Conservation (phyloP, 2,113 vertebrate genomes). For the Turnix velox region DNA sequence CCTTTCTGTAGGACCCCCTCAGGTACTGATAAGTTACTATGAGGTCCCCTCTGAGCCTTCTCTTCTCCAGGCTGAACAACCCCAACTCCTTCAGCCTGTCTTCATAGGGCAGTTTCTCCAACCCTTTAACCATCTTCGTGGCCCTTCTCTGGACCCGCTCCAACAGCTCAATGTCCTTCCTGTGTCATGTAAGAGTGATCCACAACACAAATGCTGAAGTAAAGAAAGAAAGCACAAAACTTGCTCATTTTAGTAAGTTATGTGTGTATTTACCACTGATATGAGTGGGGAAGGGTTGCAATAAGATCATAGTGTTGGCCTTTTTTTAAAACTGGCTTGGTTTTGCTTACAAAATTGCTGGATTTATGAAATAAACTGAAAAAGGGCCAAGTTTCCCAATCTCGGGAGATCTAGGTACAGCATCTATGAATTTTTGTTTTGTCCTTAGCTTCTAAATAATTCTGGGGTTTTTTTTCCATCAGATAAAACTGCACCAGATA, state of each 20-base stretch:
- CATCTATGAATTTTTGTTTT: not conserved
- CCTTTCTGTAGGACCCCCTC: too few relatives aligned
- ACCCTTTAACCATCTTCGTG: too few relatives aligned
- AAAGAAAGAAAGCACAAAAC: not conserved
- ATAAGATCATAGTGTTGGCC: not conserved
- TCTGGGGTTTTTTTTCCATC: not conserved
- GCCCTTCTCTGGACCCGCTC: too few relatives aligned
- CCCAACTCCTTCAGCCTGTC: too few relatives aligned
- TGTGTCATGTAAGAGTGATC: not conserved
- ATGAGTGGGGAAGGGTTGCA: not conserved
- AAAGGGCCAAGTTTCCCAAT: not conserved
- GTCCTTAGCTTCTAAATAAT: not conserved
- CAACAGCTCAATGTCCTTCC: too few relatives aligned
- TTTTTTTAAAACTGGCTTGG: not conserved
- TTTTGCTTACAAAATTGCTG: not conserved
- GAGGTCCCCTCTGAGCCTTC: too few relatives aligned
- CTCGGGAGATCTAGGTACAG: not conserved
- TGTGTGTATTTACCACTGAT: not conserved
- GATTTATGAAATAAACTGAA: not conserved
- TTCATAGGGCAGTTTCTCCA: too few relatives aligned
- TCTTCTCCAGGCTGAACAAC: too few relatives aligned
- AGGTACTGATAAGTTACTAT: too few relatives aligned
- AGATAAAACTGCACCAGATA: not conserved
- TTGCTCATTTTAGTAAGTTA: not conserved
- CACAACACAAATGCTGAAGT: not conserved